Conservation (phyloP, 2,113 vertebrate genomes). For the Noctilio leporinus region DNA sequence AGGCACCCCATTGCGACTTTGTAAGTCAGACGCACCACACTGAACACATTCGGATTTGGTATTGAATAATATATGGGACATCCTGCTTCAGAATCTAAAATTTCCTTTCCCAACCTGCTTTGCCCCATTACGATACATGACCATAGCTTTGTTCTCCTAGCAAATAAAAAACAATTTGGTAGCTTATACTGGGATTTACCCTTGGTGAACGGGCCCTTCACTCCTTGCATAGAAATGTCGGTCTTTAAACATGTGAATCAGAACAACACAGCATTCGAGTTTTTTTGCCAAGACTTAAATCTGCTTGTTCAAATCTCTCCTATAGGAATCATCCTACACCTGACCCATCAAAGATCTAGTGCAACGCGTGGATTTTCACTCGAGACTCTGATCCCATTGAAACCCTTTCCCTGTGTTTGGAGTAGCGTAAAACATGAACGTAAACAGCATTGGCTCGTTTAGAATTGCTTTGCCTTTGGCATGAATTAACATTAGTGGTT, state of each 20-base stretch:
- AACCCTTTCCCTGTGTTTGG: slow-evolving; percentile 28
- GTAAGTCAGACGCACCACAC: background rate
- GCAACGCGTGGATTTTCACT: slow-evolving; percentile 42
- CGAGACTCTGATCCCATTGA: background rate
- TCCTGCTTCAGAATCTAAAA: slow-evolving; percentile 29
- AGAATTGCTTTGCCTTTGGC: slow-evolving; percentile 59
- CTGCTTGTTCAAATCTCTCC: slow-evolving; percentile 38
- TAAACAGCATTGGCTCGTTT: slow-evolving; percentile 40
- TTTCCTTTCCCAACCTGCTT: background rate
- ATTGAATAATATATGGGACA: background rate
- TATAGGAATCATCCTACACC: slow-evolving; percentile 12
- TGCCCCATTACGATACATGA: background rate
- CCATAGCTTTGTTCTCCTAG: slow-evolving; percentile 3
- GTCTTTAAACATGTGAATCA: slow-evolving; percentile 26
- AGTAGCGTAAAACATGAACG: slow-evolving; percentile 47
- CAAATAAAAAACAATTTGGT: background rate
- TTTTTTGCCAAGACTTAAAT: slow-evolving; percentile 18
- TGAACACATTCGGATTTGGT: background rate
- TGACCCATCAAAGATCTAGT: slow-evolving; percentile 51
- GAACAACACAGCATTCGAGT: slow-evolving; percentile 4
- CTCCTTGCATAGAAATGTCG: slow-evolving; percentile 27
- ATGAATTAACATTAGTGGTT: slow-evolving; percentile 71
- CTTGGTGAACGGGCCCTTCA: background rate
- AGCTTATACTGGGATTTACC: background rate
- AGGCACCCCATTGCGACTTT: too few species aligned